Conservation (phyloP, 2,888 invertebrate genomes). For the Tetheella fluctuosa region DNA sequence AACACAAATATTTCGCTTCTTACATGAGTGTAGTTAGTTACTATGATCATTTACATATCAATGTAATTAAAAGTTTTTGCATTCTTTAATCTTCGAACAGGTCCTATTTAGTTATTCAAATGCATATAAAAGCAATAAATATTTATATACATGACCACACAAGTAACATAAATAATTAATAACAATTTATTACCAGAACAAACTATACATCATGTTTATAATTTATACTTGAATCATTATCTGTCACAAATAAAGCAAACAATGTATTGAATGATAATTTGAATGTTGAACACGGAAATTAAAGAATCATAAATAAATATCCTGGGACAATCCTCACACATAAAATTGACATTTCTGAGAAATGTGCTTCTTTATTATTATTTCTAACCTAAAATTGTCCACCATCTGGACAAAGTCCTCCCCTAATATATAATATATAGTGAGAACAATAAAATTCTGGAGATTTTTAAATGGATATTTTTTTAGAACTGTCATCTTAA, state of each 20-base stretch:
- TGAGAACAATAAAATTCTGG: too few relatives aligned
- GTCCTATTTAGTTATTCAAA: neutral
- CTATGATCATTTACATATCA: neutral
- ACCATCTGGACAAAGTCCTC: too few relatives aligned
- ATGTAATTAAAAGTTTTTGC: neutral
- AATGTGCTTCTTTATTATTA: too few relatives aligned
- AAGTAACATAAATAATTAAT: neutral
- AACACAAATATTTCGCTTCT: neutral
- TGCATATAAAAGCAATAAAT: neutral
- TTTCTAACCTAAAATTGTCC: too few relatives aligned
- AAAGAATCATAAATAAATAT: too few relatives aligned
- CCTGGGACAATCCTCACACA: too few relatives aligned
- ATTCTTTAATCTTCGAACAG: neutral
- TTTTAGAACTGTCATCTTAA: too few relatives aligned
- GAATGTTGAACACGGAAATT: too few relatives aligned
- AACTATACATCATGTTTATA: neutral
- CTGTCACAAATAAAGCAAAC: conserved; percentile 12
- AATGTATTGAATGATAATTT: too few relatives aligned
- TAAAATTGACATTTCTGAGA: too few relatives aligned
- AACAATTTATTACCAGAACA: conserved; percentile 2
- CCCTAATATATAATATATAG: too few relatives aligned
- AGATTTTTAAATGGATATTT: too few relatives aligned
- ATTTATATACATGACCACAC: neutral
- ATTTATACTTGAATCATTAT: neutral
- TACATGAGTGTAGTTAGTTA: neutral